Evolutionary conservation across 2,797 vertebrate species (phyloP).

Genomic region (Ceryle rudis): DNA sequence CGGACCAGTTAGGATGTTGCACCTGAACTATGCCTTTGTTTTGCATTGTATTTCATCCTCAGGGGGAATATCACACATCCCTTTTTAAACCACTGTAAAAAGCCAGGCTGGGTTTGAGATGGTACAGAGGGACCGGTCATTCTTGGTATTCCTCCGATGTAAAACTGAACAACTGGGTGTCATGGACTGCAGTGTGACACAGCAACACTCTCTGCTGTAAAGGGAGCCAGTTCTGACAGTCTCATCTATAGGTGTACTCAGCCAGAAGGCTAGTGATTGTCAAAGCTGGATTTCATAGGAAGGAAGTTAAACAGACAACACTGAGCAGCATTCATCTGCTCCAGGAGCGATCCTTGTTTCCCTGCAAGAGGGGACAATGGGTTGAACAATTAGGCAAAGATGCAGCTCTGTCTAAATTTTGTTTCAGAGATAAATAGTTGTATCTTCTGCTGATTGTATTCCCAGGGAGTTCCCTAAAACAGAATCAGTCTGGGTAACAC

Average conservation of each 20-base stretch:
- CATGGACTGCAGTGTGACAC: background rate
- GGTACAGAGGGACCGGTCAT: background rate
- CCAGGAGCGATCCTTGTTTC: background rate
- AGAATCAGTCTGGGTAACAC: background rate
- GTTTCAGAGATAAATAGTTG: background rate
- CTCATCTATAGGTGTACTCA: background rate
- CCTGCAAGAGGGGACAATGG: background rate
- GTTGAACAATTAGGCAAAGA: background rate
- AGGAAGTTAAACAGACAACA: background rate
- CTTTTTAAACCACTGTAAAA: background rate
- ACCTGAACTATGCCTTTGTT: background rate
- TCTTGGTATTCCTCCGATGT: background rate
- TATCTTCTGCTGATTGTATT: background rate
- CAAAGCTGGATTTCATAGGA: background rate
- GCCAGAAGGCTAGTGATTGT: background rate
- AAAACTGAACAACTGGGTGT: background rate
- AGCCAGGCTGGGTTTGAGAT: background rate
- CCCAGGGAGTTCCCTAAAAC: background rate
- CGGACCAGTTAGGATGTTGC: background rate
- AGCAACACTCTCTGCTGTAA: background rate
- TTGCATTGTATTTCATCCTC: background rate
- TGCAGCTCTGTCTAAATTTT: background rate
- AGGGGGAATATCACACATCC: fast-evolving
- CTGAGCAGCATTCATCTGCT: background rate
- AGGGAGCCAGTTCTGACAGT: background rate